A percentile compares a stretch with the other conserved stretches of the same genome.
Evolutionary conservation across 2,797 vertebrate species (phyloP).

Genomic region (Tiaroga cobitis): DNA sequence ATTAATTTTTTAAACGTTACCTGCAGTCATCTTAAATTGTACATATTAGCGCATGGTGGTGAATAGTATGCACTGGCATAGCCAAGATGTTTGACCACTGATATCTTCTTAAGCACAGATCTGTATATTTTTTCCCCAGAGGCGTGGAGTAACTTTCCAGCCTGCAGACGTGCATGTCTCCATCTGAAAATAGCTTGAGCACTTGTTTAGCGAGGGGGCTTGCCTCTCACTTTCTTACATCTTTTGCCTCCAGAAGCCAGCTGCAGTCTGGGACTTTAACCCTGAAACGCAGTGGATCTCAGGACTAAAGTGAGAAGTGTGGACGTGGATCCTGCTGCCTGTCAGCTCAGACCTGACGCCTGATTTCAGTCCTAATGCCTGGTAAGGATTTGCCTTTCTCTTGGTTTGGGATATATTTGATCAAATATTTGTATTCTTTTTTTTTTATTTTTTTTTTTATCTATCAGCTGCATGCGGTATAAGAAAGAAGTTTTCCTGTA

Average conservation of each 20-base stretch:
- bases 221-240: constrained; percentile 65
- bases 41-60: constrained; percentile 14
- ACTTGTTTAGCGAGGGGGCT: constrained; percentile 58
- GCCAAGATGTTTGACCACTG: constrained; percentile 54
- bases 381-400: constrained; percentile 54
- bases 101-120: constrained; percentile 44
- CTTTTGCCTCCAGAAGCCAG: constrained; percentile 74
- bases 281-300: constrained; percentile 49
- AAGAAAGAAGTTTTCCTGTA: background rate
- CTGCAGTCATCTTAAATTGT: constrained; percentile 15
- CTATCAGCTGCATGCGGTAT: background rate
- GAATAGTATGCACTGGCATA: constrained; percentile 28
- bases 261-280: constrained; percentile 73
- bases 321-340: constrained; percentile 43
- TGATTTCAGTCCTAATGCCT: constrained; percentile 54
- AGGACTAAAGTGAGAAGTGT: constrained; percentile 46
- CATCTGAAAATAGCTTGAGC: constrained; percentile 82
- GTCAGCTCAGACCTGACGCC: constrained; percentile 49
- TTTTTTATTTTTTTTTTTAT: background rate
- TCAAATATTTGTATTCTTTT: background rate
- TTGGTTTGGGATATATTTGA: constrained; percentile 3
- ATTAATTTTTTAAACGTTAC: background rate
- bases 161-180: constrained; percentile 70
- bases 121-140: constrained; percentile 64
- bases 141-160: constrained; percentile 65